Conservation (phyloP, 2,888 invertebrate genomes). For the Alitta virens region DNA sequence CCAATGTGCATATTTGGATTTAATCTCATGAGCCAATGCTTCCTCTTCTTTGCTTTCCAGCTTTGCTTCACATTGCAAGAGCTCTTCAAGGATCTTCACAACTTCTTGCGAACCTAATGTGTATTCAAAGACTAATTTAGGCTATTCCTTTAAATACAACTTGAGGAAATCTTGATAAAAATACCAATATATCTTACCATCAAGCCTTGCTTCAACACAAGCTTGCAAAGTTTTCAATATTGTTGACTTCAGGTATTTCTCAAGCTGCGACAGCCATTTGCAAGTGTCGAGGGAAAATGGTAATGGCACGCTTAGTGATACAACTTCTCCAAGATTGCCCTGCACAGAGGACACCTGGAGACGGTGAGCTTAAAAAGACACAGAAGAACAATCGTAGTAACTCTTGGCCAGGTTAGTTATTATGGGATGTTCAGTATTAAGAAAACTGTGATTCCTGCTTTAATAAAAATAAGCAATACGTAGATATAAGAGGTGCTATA, state of each 20-base stretch:
- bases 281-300: constrained; percentile 39
- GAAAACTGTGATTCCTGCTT: no score
- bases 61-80: constrained; percentile 22
- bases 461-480: no score
- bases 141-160: no score
- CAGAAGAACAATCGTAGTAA: no score
- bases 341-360: constrained; percentile 43
- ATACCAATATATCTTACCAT: constrained; percentile 32
- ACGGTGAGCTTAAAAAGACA: constrained; percentile 44
- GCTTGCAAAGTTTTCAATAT: constrained; percentile 46
- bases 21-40: constrained; percentile 22
- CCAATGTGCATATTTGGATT: constrained; percentile 45
- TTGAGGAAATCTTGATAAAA: no score
- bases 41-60: constrained; percentile 19
- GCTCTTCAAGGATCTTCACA: constrained; percentile 41
- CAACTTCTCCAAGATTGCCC: constrained; percentile 42
- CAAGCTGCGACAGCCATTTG: constrained; percentile 46
- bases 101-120: neutral
- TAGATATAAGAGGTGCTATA: no score
- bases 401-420: no score
- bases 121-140: no score
- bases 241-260: constrained; percentile 49
- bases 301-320: constrained; percentile 40
- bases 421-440: no score
- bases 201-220: constrained; percentile 49